phyloP scores from a whole-genome alignment of 2,888 invertebrate genomes.

The Athetis lepigone region DNA sequence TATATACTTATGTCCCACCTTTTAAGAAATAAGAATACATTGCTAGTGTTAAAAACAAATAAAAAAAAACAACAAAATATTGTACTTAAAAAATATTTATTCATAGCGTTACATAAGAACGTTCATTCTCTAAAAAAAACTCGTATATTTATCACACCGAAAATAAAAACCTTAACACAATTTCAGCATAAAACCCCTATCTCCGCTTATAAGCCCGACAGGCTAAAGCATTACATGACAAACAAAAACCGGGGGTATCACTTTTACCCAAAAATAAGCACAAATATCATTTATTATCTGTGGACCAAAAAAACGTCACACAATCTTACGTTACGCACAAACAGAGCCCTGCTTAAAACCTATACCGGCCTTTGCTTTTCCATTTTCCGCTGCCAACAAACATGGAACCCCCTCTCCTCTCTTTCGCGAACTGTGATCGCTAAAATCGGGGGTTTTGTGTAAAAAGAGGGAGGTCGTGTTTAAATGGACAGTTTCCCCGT shows the following conservation, averaged over 20 bases:
- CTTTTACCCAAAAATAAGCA: slow-evolving; percentile 51
- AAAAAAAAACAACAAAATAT: no score
- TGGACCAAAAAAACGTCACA: slow-evolving; percentile 78
- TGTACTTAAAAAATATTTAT: background rate
- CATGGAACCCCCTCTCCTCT: slow-evolving; percentile 61
- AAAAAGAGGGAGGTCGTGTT: slow-evolving; percentile 71
- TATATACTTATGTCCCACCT: no score
- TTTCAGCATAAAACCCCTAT: slow-evolving; percentile 25
- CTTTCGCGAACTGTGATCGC: slow-evolving; percentile 37
- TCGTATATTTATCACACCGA: slow-evolving; percentile 14
- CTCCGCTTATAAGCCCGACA: slow-evolving; percentile 20
- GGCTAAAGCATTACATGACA: slow-evolving; percentile 33
- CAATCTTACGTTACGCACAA: slow-evolving; percentile 84
- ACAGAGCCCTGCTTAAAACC: slow-evolving; percentile 82
- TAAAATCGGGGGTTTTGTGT: slow-evolving; percentile 61
- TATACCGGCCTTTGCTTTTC: slow-evolving; percentile 79
- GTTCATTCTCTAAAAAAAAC: background rate
- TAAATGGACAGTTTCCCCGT: slow-evolving; percentile 76
- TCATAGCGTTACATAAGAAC: background rate
- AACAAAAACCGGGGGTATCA: slow-evolving; percentile 36
- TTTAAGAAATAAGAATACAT: no score
- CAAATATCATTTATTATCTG: slow-evolving; percentile 72
- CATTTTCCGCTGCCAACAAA: slow-evolving; percentile 72
- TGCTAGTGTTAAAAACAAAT: no score
- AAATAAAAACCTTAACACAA: slow-evolving; percentile 18